phyloP scores from a whole-genome alignment of 2,888 invertebrate genomes.

The Ecliptopera silaceata region DNA sequence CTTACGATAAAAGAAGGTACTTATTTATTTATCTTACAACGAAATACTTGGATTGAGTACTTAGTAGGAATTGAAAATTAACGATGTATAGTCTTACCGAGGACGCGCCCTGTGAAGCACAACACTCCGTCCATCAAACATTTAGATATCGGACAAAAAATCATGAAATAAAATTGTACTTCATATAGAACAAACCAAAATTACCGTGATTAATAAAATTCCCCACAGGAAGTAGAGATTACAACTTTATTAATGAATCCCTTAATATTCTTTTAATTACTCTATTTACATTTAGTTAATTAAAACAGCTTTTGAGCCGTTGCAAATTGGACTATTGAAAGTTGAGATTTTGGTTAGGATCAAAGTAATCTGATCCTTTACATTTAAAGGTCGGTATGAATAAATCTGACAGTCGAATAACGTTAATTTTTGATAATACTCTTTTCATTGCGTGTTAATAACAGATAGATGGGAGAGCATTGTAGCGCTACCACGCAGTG shows the following conservation, averaged over 20 bases:
- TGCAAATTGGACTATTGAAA: constrained; percentile 26
- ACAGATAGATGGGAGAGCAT: no score
- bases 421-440: no score
- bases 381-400: constrained; percentile 10
- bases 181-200: constrained; percentile 4
- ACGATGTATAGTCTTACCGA: no score
- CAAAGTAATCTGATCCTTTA: constrained; percentile 37
- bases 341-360: constrained; percentile 23
- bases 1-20: not conserved
- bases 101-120: no score
- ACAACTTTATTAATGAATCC: constrained; percentile 27
- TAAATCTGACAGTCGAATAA: no score
- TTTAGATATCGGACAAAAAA: no score
- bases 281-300: constrained; percentile 34
- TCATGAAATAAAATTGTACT: not conserved
- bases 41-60: not conserved
- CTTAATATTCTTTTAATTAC: constrained; percentile 24
- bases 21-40: not conserved
- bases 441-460: no score
- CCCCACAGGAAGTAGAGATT: constrained; percentile 24
- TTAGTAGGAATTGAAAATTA: no score
- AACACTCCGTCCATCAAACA: no score
- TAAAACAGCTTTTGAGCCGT: constrained; percentile 34
- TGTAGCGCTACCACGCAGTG: no score
- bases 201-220: constrained; percentile 15